Evolutionary conservation across 2,888 invertebrate genomes (phyloP).

Genomic region (Rhingia rostrata): DNA sequence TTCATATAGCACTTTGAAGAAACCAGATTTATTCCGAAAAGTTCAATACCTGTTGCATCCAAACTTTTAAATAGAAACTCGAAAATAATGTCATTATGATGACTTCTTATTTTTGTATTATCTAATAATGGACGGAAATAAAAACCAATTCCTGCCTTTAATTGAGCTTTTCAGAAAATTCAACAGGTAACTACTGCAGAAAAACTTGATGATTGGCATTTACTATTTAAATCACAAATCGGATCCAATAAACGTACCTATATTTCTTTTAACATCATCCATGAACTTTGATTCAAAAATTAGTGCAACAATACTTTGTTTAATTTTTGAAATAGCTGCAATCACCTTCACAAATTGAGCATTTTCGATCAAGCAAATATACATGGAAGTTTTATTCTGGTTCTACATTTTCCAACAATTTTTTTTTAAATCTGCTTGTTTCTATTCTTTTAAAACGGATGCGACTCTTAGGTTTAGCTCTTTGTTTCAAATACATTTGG

Average conservation of each 20-base stretch:
- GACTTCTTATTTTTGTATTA: background rate
- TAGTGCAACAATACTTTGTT: background rate
- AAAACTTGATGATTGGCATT: background rate
- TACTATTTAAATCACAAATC: constrained; percentile 2
- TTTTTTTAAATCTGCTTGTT: constrained; percentile 10
- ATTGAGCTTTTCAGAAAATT: background rate
- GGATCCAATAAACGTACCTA: background rate
- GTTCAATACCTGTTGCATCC: constrained; percentile 8
- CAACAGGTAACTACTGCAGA: background rate
- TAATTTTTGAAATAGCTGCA: background rate
- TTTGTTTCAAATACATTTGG: constrained; percentile 3
- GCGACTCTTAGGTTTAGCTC: constrained; percentile 1
- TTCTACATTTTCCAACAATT: background rate
- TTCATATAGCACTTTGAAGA: constrained; percentile 8
- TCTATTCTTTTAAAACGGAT: constrained; percentile 12
- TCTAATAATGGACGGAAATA: background rate
- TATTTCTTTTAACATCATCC: background rate
- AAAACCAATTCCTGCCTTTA: background rate
- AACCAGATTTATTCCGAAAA: background rate
- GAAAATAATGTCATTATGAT: background rate
- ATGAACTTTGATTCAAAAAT: background rate
- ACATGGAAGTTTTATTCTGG: constrained; percentile 3
- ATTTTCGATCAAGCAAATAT: constrained; percentile 6
- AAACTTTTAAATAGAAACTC: background rate
- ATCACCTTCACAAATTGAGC: constrained; percentile 7